These are phyloP conservation scores for Sapajus apella DNA, from an alignment of 2,113 vertebrate genomes.

Conservation along the genomic window DNA sequence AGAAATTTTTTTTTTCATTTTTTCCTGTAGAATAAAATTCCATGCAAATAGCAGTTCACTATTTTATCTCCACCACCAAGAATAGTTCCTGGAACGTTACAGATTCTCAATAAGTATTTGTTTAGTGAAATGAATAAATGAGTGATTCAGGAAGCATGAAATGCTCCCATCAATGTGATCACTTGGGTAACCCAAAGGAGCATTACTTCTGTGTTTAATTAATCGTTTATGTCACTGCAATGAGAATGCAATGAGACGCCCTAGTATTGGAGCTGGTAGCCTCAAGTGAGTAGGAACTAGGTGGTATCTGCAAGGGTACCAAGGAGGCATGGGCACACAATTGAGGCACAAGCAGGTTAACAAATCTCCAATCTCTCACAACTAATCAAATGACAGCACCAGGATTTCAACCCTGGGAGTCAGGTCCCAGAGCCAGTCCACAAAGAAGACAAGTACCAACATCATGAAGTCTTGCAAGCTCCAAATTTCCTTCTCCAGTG, in stretches of 20 bases:
- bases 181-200: neutral
- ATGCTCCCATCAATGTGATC: neutral
- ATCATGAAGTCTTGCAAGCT: neutral
- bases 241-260: neutral
- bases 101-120: slow-evolving; percentile 20
- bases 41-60: neutral
- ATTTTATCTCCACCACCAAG: neutral
- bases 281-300: neutral
- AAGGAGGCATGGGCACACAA: neutral
- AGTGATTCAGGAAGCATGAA: neutral
- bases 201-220: neutral
- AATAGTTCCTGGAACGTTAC: neutral
- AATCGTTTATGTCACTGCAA: neutral
- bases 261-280: neutral
- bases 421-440: neutral
- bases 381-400: neutral
- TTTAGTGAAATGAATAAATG: neutral
- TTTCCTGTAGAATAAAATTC: neutral
- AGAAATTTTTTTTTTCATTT: neutral
- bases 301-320: neutral
- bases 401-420: neutral
- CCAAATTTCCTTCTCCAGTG: neutral
- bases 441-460: neutral
- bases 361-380: neutral
- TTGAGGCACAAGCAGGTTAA: neutral